Evolutionary conservation across 1,140 invertebrate genomes (phyloP).

Genomic region (Eurosta solidaginis): DNA sequence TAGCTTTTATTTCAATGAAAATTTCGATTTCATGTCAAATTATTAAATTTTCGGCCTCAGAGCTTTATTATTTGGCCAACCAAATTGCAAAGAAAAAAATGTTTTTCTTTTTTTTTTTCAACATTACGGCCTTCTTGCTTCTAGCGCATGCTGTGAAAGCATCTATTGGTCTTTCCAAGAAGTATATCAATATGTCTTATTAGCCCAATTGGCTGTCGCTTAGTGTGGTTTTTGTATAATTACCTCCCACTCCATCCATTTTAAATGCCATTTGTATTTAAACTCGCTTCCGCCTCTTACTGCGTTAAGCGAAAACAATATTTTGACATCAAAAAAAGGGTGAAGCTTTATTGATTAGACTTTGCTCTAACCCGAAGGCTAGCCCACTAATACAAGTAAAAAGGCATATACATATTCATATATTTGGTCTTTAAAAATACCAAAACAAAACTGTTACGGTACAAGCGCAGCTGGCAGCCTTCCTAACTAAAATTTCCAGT

Average conservation of each 20-base stretch:
- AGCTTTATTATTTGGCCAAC: not conserved
- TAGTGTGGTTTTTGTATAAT: not conserved
- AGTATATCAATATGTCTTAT: slow-evolving; percentile 11
- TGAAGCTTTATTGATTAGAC: slow-evolving; percentile 24
- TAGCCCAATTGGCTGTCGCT: not conserved
- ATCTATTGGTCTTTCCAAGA: not conserved
- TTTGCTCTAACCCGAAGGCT: not conserved
- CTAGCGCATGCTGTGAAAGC: not conserved
- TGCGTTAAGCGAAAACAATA: not conserved
- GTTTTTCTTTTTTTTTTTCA: not conserved
- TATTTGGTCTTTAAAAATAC: not conserved
- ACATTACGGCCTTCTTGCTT: not conserved
- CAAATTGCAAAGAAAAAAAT: not conserved
- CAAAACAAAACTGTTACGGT: not conserved
- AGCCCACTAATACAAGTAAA: not conserved
- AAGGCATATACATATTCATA: not conserved
- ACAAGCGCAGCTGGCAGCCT: not conserved
- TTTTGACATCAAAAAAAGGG: slow-evolving; percentile 17
- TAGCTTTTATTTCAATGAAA: not conserved
- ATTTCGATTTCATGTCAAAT: slow-evolving; percentile 9
- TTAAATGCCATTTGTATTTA: too few relatives aligned
- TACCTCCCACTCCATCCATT: not conserved
- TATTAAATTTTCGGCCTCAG: slow-evolving; percentile 21
- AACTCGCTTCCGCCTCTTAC: not conserved
- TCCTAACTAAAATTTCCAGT: too few relatives aligned